These are phyloP conservation scores for Drosophila rubida DNA, from an alignment of 2,888 invertebrate genomes.

Conservation along the genomic window DNA sequence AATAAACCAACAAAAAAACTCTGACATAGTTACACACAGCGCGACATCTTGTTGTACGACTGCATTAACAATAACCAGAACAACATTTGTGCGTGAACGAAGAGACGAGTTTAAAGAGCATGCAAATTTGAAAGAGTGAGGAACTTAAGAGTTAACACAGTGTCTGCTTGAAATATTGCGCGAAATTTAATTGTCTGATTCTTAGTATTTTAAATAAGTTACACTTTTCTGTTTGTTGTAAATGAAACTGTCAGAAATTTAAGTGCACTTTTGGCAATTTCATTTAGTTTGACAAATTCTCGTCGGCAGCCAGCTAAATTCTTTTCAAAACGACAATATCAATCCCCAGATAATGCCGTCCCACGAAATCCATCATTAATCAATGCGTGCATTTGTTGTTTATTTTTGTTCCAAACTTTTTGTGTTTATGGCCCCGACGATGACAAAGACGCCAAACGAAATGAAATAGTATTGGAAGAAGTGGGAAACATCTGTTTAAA, in stretches of 20 bases:
- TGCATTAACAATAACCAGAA: slow-evolving; percentile 30
- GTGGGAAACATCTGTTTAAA: slow-evolving; percentile 51
- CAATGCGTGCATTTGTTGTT: slow-evolving; percentile 59
- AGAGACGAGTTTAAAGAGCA: slow-evolving; percentile 11
- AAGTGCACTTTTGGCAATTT: neutral
- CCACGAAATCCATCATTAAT: slow-evolving; percentile 61
- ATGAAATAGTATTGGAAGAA: slow-evolving; percentile 38
- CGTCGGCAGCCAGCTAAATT: neutral
- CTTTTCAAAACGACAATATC: slow-evolving; percentile 22
- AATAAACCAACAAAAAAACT: slow-evolving; percentile 57
- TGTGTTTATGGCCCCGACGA: slow-evolving; percentile 35
- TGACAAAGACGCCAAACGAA: slow-evolving; percentile 49
- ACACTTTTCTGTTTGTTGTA: too few relatives aligned
- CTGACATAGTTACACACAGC: slow-evolving; percentile 71
- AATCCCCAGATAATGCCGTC: slow-evolving; percentile 34
- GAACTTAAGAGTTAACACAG: slow-evolving; percentile 5
- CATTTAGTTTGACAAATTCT: slow-evolving; percentile 13
- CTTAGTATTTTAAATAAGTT: too few relatives aligned
- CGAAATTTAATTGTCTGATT: too few relatives aligned
- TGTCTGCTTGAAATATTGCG: slow-evolving; percentile 1
- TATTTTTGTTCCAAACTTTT: slow-evolving; percentile 53
- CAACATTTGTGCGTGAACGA: slow-evolving; percentile 38
- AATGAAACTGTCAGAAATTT: neutral
- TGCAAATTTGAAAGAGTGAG: too few relatives aligned
- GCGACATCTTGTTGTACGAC: slow-evolving; percentile 45